Evolutionary conservation across 2,797 vertebrate species (phyloP), one percentile per base, ranked within the genome.

Genomic region (Enteromius treurensis): DNA sequence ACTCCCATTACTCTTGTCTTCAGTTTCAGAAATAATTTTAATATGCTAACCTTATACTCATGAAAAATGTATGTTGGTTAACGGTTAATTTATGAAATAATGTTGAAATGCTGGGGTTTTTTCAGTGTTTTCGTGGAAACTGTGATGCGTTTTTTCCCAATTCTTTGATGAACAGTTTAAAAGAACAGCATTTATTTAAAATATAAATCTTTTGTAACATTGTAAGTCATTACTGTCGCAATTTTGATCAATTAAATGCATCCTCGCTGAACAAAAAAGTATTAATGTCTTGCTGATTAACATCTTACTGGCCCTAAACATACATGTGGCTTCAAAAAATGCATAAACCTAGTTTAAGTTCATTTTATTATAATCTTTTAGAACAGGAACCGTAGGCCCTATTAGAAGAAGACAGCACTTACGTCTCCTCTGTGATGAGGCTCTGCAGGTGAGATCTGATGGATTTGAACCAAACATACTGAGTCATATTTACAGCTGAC

Each of bases 381-480:
- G n/a, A 23, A 69, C 21, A 69, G 67, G 11, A 14, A 69, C 67
- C 40, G 23, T 70, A 47, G 23, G 42, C 68, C 42, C 7, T 70
- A 17, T 47, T 47, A 70, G 14, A 3, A 70, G 42, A 70, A 47
- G 68, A 7, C n/a, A 47, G 37, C 40, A 70, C 40, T 47, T 42
- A 26, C 0, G 42, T 70, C 23, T 47, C 14, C n/a, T 71, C 14
- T 13, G 65, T 68, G 40, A 45, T 73, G 47, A 73, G 70, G 45
- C 26, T 51, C 26, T 51, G 70, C 40, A 15, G 26, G 70, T 71
- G 23, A 73, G 9, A 73, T 11, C 70, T 73, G 47, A 51, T 73
- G 47, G 47, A 21, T 73, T 73, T 51, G 13, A 19, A 9, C 45
- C 26, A 51, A 49, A 73, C 0, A 0, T 7, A 23, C 26, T 5